A percentile compares a stretch with the other conserved stretches of the same genome.
phyloP scores from a whole-genome alignment of 1,140 invertebrate genomes.

The Zaprionus taronus region DNA sequence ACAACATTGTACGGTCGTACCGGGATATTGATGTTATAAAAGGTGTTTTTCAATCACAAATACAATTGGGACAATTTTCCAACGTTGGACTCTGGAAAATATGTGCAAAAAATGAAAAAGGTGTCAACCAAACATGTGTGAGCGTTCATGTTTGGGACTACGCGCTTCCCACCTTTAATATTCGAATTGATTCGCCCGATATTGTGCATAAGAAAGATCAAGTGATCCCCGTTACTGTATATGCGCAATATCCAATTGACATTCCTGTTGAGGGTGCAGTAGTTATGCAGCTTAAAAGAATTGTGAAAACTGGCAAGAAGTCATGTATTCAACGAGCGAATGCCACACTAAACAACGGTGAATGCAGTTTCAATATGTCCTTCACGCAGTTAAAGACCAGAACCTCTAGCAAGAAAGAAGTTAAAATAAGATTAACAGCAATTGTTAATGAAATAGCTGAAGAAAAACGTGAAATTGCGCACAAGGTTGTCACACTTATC shows the following conservation, averaged over 20 bases:
- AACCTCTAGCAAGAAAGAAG: neutral
- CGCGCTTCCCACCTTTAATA: neutral
- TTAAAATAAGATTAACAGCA: neutral
- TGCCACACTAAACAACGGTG: neutral
- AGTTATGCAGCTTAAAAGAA: neutral
- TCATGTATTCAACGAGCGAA: neutral
- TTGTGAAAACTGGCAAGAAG: neutral
- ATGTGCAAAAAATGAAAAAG: constrained; percentile 8
- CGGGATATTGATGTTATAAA: neutral
- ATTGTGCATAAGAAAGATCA: neutral
- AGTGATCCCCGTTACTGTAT: neutral
- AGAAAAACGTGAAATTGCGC: neutral
- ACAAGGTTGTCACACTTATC: neutral
- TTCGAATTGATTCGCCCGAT: neutral
- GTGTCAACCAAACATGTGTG: neutral
- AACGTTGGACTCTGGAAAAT: constrained; percentile 41
- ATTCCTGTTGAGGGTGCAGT: constrained; percentile 3
- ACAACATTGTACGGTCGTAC: constrained; percentile 4
- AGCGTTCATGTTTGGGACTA: constrained; percentile 14
- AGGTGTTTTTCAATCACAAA: constrained; percentile 19
- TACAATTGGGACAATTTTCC: constrained; percentile 4
- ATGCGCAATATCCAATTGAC: neutral
- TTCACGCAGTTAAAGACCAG: neutral
- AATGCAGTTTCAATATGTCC: neutral
- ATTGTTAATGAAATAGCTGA: neutral